These are phyloP conservation scores for Columbina picui DNA, from an alignment of 2,113 vertebrate species.

Conservation along the genomic window DNA sequence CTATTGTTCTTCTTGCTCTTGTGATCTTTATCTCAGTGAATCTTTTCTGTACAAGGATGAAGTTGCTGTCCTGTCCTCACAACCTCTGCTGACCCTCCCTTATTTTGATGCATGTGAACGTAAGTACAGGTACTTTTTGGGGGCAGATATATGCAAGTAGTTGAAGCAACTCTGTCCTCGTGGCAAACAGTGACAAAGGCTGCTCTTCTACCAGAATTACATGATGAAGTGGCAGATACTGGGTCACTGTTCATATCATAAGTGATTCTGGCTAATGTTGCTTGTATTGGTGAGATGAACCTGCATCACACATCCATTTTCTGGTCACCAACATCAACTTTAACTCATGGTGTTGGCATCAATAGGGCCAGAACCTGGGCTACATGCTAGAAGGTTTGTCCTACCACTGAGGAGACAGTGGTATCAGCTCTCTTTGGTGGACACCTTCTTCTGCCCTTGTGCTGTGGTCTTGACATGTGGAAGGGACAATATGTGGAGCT, in stretches of 20 bases:
- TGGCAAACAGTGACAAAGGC: not conserved
- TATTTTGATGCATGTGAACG: fast-evolving
- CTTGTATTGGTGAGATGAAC: not conserved
- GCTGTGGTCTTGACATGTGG: not conserved
- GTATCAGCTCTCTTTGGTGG: not conserved
- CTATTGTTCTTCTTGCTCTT: not conserved
- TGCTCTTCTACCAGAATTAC: not conserved
- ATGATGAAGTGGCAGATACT: not conserved
- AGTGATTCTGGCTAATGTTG: not conserved
- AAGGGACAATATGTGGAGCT: not conserved
- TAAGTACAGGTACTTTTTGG: not conserved
- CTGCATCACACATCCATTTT: not conserved
- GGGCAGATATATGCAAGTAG: not conserved
- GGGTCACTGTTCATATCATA: not conserved
- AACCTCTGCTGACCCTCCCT: not conserved
- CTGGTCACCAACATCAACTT: not conserved
- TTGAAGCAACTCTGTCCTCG: not conserved
- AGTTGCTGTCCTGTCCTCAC: not conserved
- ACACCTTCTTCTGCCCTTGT: not conserved
- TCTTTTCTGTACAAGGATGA: not conserved
- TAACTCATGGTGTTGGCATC: not conserved
- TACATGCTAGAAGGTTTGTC: not conserved
- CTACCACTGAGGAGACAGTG: not conserved
- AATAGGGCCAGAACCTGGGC: not conserved
- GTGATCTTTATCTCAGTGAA: not conserved